Conservation (phyloP, 1,140 invertebrate genomes). For the Papilio polyxenes region DNA sequence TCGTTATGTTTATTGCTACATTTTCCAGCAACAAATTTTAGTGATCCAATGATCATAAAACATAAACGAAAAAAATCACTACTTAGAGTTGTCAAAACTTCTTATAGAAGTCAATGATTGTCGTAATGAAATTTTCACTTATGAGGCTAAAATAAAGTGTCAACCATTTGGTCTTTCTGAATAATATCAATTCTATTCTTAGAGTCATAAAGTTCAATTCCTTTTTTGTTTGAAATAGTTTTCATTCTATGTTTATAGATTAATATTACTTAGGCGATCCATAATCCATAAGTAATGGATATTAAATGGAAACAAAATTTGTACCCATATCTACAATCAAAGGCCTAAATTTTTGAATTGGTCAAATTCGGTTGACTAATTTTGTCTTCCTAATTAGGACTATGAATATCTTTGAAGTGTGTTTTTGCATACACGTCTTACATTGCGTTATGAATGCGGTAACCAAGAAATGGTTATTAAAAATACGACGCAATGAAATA, state of each 20-base stretch:
- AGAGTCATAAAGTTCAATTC: background rate
- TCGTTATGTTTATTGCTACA: background rate
- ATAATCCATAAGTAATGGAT: background rate
- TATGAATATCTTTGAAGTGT: slow-evolving; percentile 7
- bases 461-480: background rate
- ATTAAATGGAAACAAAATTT: background rate
- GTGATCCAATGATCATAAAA: background rate
- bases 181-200: background rate
- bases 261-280: background rate
- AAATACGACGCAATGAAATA: background rate
- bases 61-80: background rate
- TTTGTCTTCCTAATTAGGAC: slow-evolving; percentile 31
- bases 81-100: background rate
- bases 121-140: background rate
- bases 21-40: background rate
- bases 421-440: background rate
- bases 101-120: background rate
- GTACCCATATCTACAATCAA: background rate
- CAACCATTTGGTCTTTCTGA: background rate
- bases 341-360: slow-evolving; percentile 30
- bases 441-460: slow-evolving; percentile 1
- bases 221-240: background rate
- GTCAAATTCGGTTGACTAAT: slow-evolving; percentile 6
- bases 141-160: background rate
- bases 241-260: background rate